Evolutionary conservation across 2,113 vertebrate species (phyloP), one percentile per base, ranked within the genome.

Genomic region (Oceanites oceanicus): DNA sequence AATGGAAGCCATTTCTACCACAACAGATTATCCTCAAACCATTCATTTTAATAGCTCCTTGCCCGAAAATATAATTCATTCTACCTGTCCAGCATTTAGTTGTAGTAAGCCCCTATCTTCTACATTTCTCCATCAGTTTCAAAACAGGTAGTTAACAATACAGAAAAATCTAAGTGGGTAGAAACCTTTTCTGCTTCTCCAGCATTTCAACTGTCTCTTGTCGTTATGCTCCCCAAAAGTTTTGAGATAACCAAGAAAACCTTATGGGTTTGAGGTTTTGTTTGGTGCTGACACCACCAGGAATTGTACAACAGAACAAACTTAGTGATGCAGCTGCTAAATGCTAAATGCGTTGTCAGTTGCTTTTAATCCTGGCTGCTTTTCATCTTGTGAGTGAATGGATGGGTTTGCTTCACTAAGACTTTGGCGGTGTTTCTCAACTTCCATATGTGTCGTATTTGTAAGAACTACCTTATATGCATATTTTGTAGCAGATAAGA

Each of bases 151-250:
- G n/a, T 30, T 75, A 67, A 66, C 3, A 53, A 11, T 68, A 19
- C 36, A 71, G n/a, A 10, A 66, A 62, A 77, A 85, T 14, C 2
- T 6, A 47, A 50, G 6, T 32, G 30, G 3, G 12, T 47, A 44
- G 34, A 76, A 90, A 71, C 13, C 12, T 71, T 44, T 25, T 55
- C 23, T 78, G 3, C 26, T 72, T 79, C 53, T 88, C 12, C 42
- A 70, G 30, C 7, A 25, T 67, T 94, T 80, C 30, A 15, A 0
- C 50, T 15, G 3, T 50, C 10, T 91, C 25, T 61, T 88, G 53
- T 59, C 23, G 4, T 78, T 30, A 30, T 3, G 1, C 2, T 82
- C 7, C 9, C 18, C 1, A 0, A 20, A 21, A 86, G 3, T 12
- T 58, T 53, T 74, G 21, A 88, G 23, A 17, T 16, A 22, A 73